phyloP scores from a whole-genome alignment of 2,888 invertebrate species.

The Phengaris alcon region DNA sequence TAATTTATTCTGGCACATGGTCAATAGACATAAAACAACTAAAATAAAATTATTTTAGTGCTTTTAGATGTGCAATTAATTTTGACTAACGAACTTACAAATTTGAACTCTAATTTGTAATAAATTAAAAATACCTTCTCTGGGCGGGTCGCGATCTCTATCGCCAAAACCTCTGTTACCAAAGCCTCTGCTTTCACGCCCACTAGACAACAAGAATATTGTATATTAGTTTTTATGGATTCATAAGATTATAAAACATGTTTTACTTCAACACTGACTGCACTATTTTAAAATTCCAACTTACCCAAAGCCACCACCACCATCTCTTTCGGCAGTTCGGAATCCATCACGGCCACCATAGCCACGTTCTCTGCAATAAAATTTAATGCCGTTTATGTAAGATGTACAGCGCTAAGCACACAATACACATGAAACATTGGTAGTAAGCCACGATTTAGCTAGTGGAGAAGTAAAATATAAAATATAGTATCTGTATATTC shows the following conservation, averaged over 20 bases:
- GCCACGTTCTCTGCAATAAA: slow-evolving; percentile 45
- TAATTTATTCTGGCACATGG: slow-evolving; percentile 54
- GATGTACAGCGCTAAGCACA: background rate
- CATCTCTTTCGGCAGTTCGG: slow-evolving; percentile 63
- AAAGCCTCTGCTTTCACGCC: slow-evolving; percentile 65
- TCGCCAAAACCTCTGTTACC: slow-evolving; percentile 68
- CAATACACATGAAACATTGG: too few species aligned
- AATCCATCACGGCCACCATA: slow-evolving; percentile 71
- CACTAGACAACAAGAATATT: slow-evolving; percentile 33
- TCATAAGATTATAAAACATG: too few species aligned
- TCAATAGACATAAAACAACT: slow-evolving; percentile 34
- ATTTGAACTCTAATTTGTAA: background rate
- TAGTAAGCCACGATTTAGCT: too few species aligned
- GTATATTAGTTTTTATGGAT: too few species aligned
- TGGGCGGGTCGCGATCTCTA: slow-evolving; percentile 65
- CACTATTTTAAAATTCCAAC: background rate
- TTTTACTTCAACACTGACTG: too few species aligned
- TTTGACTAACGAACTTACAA: background rate
- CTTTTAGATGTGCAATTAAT: background rate
- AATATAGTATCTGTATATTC: too few species aligned
- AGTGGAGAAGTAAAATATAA: too few species aligned
- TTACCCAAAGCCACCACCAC: slow-evolving; percentile 54
- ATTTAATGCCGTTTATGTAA: background rate
- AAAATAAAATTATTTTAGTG: slow-evolving; percentile 26
- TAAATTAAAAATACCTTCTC: slow-evolving; percentile 58